These are phyloP conservation scores for Anthopleura sola DNA, from an alignment of 64 coral and sea anemone genomes.

Conservation along the genomic window DNA sequence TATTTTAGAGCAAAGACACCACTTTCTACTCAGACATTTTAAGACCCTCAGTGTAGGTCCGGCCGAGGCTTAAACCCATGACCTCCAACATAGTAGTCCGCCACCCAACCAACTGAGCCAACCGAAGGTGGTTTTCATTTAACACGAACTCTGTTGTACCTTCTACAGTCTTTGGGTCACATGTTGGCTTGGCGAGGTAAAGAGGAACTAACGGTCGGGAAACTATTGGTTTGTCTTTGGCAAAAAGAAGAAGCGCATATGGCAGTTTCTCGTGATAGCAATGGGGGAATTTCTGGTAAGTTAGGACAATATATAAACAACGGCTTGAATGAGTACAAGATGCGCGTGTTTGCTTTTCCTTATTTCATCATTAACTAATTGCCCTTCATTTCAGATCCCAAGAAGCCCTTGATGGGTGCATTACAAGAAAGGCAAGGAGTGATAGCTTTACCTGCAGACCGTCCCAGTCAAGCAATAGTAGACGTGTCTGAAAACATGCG, in stretches of 20 bases:
- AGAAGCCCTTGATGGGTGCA: conserved; percentile 45
- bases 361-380: background rate
- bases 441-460: conserved; percentile 75
- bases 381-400: conserved; percentile 38
- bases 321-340: no score
- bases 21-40: no score
- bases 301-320: background rate
- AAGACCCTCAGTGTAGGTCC: no score
- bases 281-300: conserved; percentile 59
- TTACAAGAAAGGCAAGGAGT: conserved; percentile 71
- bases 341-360: no score
- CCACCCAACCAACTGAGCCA: no score
- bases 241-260: conserved; percentile 85
- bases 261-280: conserved; percentile 59
- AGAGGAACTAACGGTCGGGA: conserved; percentile 54
- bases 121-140: no score
- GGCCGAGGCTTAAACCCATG: no score
- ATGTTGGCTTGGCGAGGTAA: conserved; percentile 72
- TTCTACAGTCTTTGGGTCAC: conserved; percentile 57
- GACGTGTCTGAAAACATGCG: conserved; percentile 97
- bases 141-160: no score
- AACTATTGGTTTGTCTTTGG: conserved; percentile 78
- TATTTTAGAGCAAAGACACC: no score
- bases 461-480: conserved; percentile 86
- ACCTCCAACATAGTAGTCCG: no score